Percentiles rank a stretch among this genome's conserved stretches.
Conservation (phyloP, 2,797 vertebrate species). For the Enteromius trimaculatus region DNA sequence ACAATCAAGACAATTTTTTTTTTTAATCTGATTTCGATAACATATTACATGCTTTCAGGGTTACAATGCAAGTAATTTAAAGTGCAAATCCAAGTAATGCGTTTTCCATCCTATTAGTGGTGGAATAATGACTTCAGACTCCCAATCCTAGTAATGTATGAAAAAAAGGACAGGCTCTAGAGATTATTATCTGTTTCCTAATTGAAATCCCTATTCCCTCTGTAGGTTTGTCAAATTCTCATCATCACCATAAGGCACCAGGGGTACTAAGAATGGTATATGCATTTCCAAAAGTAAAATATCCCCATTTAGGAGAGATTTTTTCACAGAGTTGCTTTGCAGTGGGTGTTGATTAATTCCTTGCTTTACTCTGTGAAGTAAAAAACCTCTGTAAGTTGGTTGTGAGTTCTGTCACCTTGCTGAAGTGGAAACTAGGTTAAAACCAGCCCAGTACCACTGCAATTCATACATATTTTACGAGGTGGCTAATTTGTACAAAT, state of each 20-base stretch:
- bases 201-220: constrained; percentile 65
- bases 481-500: too few species aligned
- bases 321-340: constrained; percentile 68
- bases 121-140: constrained; percentile 55
- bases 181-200: constrained; percentile 70
- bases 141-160: constrained; percentile 68
- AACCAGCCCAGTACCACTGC: too few species aligned
- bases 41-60: constrained; percentile 63
- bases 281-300: constrained; percentile 64
- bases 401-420: constrained; percentile 16
- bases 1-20: neutral
- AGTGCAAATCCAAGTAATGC: neutral
- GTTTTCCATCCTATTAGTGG: constrained; percentile 57
- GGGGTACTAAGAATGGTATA: constrained; percentile 54
- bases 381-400: neutral
- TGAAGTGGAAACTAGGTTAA: constrained; percentile 21
- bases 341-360: constrained; percentile 64
- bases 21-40: constrained; percentile 43
- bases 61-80: constrained; percentile 58
- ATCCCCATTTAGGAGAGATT: constrained; percentile 67
- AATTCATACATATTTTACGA: too few species aligned
- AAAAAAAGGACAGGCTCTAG: constrained; percentile 38
- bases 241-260: constrained; percentile 60
- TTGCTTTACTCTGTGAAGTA: constrained; percentile 33
- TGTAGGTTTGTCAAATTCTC: constrained; percentile 66